Evolutionary conservation across 2,797 vertebrate genomes (phyloP), one percentile per base, ranked within the genome.

Genomic region (Betta splendens): DNA sequence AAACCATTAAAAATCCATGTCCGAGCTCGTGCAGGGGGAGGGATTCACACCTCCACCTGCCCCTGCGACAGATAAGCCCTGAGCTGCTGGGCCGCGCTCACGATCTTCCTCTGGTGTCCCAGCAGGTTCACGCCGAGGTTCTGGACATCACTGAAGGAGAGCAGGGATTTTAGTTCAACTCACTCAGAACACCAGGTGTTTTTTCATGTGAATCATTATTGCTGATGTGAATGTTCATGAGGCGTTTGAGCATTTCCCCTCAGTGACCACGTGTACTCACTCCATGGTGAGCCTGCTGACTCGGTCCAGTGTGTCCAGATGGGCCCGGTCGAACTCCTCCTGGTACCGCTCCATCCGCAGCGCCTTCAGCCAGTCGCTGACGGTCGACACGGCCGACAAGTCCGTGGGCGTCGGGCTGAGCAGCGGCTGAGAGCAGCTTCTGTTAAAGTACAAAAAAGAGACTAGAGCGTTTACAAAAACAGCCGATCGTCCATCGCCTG

Each of bases 71-170:
- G 89, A 64, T 92, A 84, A 60, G 89, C 84, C 72, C 85, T 84
- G 68, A 94, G 91, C 79, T 93, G 93, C 89, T 98, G 96, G 67
- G 96, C 96, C 48, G 96, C 96, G 38, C 88, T 96, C 67, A 95
- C 79, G 33, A 99, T 97, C 82, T 98, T 97, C 87, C 96, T 95
- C 91, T 99, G 97, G 81, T 99, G 97, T 31, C 95, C 97, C 4
- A 97, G 89, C 64, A 98, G 91, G 31, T 93, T 95, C 77, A 99
- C 95, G 5, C 96, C 97, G 68, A 99, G 94, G 59, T 93, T 92
- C 59, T 94, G 95, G 80, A 98, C 91, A 48, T 98, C 96, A 60
- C 97, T 98, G 64, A 67, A 45, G 64, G 40, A 88, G 58, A 73
- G 49, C 49, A 71, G 49, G 5, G 1, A 20, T 28, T 7, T 69